Evolutionary conservation across 2,888 invertebrate genomes (phyloP).

Genomic region (Drosophila longiperda): DNA sequence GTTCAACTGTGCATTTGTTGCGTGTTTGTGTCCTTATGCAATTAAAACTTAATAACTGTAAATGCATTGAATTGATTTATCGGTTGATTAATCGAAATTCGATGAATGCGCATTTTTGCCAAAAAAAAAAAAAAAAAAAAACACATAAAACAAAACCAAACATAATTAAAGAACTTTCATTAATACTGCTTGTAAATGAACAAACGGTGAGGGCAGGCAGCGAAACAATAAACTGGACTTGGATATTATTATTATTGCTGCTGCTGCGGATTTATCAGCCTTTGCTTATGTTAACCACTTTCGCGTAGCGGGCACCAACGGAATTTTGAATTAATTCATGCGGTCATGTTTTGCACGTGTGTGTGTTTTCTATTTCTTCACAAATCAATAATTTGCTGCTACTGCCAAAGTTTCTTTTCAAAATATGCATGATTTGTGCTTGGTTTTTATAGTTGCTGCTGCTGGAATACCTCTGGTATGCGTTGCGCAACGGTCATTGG

Average conservation of each 20-base stretch:
- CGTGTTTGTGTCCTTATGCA: neutral
- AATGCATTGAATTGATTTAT: neutral
- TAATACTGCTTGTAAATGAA: conserved; percentile 19
- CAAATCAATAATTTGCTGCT: conserved; percentile 66
- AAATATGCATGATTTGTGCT: conserved; percentile 61
- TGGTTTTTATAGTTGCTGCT: neutral
- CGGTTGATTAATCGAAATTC: conserved; percentile 8
- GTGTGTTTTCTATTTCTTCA: conserved; percentile 22
- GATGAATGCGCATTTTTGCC: conserved; percentile 6
- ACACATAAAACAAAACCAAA: neutral
- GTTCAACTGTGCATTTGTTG: neutral
- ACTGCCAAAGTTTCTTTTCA: conserved; percentile 62
- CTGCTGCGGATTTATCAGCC: conserved; percentile 24
- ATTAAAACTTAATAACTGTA: neutral
- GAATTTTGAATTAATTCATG: conserved; percentile 79
- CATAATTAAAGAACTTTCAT: conserved; percentile 57
- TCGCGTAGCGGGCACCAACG: conserved; percentile 71
- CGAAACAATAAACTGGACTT: conserved; percentile 12
- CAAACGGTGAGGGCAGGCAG: conserved; percentile 12
- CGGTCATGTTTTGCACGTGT: conserved; percentile 39
- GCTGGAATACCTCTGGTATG: conserved; percentile 25
- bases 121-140: neutral
- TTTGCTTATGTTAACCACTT: conserved; percentile 61
- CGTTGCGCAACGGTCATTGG: conserved; percentile 35
- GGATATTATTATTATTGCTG: conserved; percentile 6